Evolutionary conservation across 2,888 invertebrate species (phyloP).

Genomic region (Epistrophe eligans): DNA sequence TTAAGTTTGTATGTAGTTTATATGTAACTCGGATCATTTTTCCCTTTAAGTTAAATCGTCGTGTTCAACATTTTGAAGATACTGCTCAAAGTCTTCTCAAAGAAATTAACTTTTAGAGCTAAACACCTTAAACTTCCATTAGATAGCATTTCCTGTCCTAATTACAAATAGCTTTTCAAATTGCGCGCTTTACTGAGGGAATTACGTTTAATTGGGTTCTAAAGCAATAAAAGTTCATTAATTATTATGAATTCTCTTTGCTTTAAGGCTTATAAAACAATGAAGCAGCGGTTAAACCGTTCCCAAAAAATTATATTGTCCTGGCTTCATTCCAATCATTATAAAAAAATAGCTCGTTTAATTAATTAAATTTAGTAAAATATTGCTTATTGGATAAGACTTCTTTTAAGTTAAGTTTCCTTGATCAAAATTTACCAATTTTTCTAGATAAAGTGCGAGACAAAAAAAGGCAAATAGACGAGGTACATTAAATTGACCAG

Average conservation of each 20-base stretch:
- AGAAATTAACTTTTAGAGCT: not conserved
- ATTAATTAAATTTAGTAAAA: not conserved
- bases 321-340: not conserved
- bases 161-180: not conserved
- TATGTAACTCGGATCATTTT: not conserved
- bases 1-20: not conserved
- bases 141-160: conserved; percentile 8
- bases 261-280: not conserved
- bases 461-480: conserved; percentile 9
- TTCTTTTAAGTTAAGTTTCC: not conserved
- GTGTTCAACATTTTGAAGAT: not conserved
- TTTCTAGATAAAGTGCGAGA: not conserved
- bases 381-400: not conserved
- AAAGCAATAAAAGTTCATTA: conserved; percentile 4
- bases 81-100: conserved; percentile 3
- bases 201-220: not conserved
- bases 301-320: not conserved
- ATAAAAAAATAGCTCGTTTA: conserved; percentile 2
- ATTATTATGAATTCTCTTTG: not conserved
- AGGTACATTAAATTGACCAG: not conserved
- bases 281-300: not conserved
- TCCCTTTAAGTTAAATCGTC: conserved; percentile 3
- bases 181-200: not conserved
- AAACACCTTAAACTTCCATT: conserved; percentile 19
- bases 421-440: not conserved